phyloP scores from a whole-genome alignment of 2,888 invertebrate species.

The Dolichomitus sp. region DNA sequence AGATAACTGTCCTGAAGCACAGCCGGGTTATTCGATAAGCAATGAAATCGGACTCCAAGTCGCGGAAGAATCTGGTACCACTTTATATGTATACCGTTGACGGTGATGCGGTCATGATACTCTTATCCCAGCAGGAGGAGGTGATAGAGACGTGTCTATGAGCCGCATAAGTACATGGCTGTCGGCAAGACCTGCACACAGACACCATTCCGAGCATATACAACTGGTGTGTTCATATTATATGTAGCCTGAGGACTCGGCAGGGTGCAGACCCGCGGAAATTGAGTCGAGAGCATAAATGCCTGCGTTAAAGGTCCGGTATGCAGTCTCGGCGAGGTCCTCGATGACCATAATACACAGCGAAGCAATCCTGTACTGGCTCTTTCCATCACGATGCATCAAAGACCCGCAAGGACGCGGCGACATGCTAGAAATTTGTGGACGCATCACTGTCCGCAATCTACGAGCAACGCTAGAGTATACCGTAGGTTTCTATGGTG shows the following conservation, averaged over 20 bases:
- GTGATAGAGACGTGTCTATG: constrained; percentile 49
- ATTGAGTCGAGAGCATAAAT: constrained; percentile 68
- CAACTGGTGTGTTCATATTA: constrained; percentile 27
- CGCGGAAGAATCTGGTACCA: constrained; percentile 2
- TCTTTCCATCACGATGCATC: constrained; percentile 16
- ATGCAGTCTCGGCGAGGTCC: constrained; percentile 29
- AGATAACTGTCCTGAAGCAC: neutral
- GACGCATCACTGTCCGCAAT: constrained; percentile 48
- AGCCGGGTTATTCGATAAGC: neutral
- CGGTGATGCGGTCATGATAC: constrained; percentile 16
- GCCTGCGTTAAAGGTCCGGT: constrained; percentile 52
- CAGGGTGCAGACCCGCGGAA: constrained; percentile 58
- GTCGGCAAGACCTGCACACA: constrained; percentile 43
- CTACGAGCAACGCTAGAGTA: constrained; percentile 16
- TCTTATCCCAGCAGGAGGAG: constrained; percentile 36
- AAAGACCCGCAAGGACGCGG: constrained; percentile 26
- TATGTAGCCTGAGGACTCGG: constrained; percentile 29
- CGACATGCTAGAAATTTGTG: constrained; percentile 52
- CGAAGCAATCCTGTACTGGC: constrained; percentile 19
- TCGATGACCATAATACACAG: constrained; percentile 41
- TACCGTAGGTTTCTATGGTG: neutral
- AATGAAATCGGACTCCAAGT: constrained; percentile 27
- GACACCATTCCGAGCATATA: neutral
- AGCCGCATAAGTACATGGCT: constrained; percentile 47
- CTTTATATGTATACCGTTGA: neutral